Conservation (phyloP, 2,888 invertebrate species). For the Tuberolachnus salignus region DNA sequence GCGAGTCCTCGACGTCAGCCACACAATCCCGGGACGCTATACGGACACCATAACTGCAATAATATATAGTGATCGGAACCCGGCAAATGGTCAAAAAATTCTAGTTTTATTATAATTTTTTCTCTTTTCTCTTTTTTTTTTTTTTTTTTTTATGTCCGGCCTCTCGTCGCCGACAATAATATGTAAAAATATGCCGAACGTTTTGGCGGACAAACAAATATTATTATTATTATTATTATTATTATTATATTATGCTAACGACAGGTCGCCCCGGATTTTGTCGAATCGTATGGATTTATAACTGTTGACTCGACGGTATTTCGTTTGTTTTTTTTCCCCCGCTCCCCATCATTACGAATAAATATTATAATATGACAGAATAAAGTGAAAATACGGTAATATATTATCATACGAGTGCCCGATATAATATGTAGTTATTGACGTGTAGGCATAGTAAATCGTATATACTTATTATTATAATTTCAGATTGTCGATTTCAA, state of each 20-base stretch:
- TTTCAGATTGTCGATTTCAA: no score
- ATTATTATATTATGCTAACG: slow-evolving; percentile 41
- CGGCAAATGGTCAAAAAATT: slow-evolving; percentile 55
- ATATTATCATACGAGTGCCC: no score
- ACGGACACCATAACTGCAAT: slow-evolving; percentile 44
- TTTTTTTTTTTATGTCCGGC: slow-evolving; percentile 14
- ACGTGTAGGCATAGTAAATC: no score
- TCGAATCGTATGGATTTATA: slow-evolving; percentile 38
- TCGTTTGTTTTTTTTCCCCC: slow-evolving; percentile 25
- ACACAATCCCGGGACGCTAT: slow-evolving; percentile 40
- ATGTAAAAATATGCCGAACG: slow-evolving; percentile 54
- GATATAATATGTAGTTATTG: no score
- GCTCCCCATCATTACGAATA: slow-evolving; percentile 22
- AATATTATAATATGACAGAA: background rate
- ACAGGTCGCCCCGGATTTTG: slow-evolving; percentile 41
- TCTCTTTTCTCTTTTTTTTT: background rate
- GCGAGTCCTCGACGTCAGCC: slow-evolving; percentile 50
- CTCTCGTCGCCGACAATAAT: slow-evolving; percentile 44
- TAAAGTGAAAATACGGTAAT: no score
- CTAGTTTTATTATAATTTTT: slow-evolving; percentile 52
- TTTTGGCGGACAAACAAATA: slow-evolving; percentile 44
- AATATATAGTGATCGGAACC: slow-evolving; percentile 54
- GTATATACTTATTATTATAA: no score
- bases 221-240: no score
- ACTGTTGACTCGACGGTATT: slow-evolving; percentile 50